phyloP scores from a whole-genome alignment of 1,140 invertebrate species.

The Delia radicum region DNA sequence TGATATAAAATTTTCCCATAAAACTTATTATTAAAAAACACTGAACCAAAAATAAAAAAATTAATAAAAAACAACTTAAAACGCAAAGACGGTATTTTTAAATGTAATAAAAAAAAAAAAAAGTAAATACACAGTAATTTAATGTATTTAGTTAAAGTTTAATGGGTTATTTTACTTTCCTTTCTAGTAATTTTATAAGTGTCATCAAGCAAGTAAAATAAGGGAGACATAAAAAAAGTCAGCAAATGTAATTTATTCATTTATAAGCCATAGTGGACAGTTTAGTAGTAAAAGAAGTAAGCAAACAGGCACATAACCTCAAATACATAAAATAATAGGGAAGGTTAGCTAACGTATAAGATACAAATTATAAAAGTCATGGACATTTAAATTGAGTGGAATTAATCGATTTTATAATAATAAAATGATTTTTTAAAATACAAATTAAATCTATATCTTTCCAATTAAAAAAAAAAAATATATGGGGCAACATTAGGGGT shows the following conservation, averaged over 20 bases:
- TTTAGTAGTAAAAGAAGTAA: background rate
- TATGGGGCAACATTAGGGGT: too few relatives aligned
- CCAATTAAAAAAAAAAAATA: too few relatives aligned
- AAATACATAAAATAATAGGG: background rate
- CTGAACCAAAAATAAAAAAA: too few relatives aligned
- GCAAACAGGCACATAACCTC: background rate
- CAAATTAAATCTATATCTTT: too few relatives aligned
- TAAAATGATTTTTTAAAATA: too few relatives aligned
- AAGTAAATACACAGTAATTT: background rate
- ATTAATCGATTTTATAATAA: too few relatives aligned
- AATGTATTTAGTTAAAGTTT: slow-evolving; percentile 12
- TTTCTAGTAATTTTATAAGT: background rate
- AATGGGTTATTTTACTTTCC: background rate
- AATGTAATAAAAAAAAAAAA: background rate
- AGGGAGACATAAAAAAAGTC: slow-evolving; percentile 5
- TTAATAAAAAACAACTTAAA: too few relatives aligned
- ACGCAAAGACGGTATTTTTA: too few relatives aligned
- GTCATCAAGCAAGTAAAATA: background rate
- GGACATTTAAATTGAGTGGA: too few relatives aligned
- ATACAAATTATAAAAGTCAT: too few relatives aligned
- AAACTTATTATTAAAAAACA: too few relatives aligned
- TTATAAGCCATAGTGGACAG: slow-evolving; percentile 1
- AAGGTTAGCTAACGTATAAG: background rate
- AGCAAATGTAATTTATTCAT: slow-evolving; percentile 13
- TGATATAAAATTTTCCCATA: too few relatives aligned